Evolutionary conservation across 2,888 invertebrate species (phyloP), one percentile per base, ranked within the genome.

Genomic region (Antitype chi): DNA sequence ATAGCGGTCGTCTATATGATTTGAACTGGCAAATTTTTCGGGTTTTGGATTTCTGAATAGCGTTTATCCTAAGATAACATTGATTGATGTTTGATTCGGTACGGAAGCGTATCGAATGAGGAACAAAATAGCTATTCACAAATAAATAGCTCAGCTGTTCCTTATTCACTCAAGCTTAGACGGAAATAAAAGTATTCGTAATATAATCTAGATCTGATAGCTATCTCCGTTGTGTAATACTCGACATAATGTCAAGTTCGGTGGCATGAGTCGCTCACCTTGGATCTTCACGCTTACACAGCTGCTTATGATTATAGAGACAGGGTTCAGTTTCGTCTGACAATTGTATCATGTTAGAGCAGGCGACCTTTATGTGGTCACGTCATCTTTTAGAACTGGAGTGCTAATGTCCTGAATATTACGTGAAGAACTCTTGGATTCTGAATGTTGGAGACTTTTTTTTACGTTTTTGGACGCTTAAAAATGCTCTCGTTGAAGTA

Each of bases 181-280:
- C 49, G 13, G 13, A 57, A 62, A 9, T 53, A 28, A 53, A 11
- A 70, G 43, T 53, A 47, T 11, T 64, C 25, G 43, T 66, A 55
- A 38, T 25, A 67, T 38, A 62, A 47, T 68, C n/a, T 70, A 76
- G 77, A n/a, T n/a, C n/a, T n/a, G n/a, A 78, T 81, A 87, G 81
- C 87, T 87, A 77, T 88, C 89, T 77, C 70, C 47, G 60, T 62
- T 28, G 47, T 68, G 62, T 47, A 62, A 62, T 64, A 78, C 68
- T 72, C 43, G 59, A 74, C 82, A 76, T 81, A 90, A 90, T 91
- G 91, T 90, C 91, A 91, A 91, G 91, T 91, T 90, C 89, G 88
- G 78, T 78, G 72, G 63, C 86, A 77, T 13, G 78, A 82, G 79
- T 80, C 71, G 88, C 67, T 89, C 76, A 83, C 90, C 89, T 90